These are phyloP conservation scores for Craterocephalus amniculus DNA, from an alignment of 2,797 vertebrate genomes.

Conservation along the genomic window DNA sequence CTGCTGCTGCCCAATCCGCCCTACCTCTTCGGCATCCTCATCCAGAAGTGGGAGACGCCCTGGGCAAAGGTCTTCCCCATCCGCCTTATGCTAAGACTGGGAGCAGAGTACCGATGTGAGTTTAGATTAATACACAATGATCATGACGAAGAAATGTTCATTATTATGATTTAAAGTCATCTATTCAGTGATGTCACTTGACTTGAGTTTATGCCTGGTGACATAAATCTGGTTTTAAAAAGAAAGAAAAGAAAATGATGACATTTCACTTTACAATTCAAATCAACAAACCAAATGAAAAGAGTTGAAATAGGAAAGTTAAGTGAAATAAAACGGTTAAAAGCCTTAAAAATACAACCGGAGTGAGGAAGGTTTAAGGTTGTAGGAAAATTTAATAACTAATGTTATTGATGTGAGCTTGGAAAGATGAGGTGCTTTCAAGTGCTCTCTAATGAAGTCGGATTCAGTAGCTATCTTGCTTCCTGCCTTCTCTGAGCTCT, in stretches of 20 bases:
- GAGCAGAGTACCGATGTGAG: slow-evolving; percentile 98
- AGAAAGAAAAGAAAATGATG: no score
- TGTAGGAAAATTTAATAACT: no score
- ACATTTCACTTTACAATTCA: no score
- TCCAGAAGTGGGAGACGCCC: slow-evolving; percentile 99
- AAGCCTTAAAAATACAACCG: no score
- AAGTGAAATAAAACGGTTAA: background rate
- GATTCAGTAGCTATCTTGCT: background rate
- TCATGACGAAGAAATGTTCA: background rate
- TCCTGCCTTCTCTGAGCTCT: background rate
- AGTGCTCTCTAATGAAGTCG: no score
- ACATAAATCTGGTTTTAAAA: no score
- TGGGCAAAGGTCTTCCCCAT: slow-evolving; percentile 99
- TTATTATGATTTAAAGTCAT: background rate
- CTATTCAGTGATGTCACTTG: background rate
- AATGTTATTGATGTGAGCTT: no score
- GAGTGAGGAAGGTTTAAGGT: background rate
- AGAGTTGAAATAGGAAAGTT: no score
- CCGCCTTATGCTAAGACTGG: slow-evolving; percentile 95
- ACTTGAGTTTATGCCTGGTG: background rate
- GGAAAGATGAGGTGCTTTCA: background rate
- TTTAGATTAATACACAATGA: slow-evolving; percentile 28
- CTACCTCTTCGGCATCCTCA: slow-evolving; percentile 95
- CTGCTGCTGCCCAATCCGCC: slow-evolving; percentile 94
- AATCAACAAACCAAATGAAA: no score